Percentiles rank a stretch among this genome's conserved stretches.
phyloP scores from a whole-genome alignment of 2,888 invertebrate genomes.

The Morpho deidamia region DNA sequence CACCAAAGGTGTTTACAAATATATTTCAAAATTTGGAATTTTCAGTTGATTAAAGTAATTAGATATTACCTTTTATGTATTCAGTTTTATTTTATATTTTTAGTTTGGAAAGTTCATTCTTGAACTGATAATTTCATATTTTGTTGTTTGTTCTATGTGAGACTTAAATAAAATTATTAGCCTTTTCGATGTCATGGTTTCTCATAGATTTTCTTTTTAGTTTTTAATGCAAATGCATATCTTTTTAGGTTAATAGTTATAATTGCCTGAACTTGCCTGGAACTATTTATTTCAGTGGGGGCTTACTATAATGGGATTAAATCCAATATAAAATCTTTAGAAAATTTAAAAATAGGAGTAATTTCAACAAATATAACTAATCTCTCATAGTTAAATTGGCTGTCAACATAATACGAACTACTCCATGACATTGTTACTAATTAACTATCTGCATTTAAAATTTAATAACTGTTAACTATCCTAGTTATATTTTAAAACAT shows the following conservation, averaged over 20 bases:
- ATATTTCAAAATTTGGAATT: conserved; percentile 1
- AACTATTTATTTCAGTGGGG: conserved; percentile 38
- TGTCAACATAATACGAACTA: conserved; percentile 44
- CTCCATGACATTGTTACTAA: conserved; percentile 70
- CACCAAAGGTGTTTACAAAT: conserved; percentile 54
- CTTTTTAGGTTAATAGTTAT: conserved; percentile 24
- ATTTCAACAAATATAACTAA: conserved; percentile 36
- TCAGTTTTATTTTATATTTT: too few relatives aligned
- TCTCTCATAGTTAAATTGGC: conserved; percentile 34
- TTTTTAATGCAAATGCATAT: conserved; percentile 15
- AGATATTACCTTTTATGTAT: too few relatives aligned
- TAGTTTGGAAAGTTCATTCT: too few relatives aligned
- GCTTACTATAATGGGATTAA: conserved; percentile 51
- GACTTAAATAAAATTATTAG: conserved; percentile 34
- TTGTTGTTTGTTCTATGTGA: neutral
- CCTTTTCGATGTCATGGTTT: conserved; percentile 59
- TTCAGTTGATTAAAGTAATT: neutral
- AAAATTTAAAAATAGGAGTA: conserved; percentile 38
- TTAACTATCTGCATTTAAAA: conserved; percentile 69
- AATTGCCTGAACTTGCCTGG: conserved; percentile 71
- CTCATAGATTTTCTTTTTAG: conserved; percentile 23
- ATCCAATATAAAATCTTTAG: conserved; percentile 55
- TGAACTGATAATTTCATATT: neutral
- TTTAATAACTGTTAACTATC: conserved; percentile 68
- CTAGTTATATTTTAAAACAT: conserved; percentile 73